These are phyloP conservation scores for Steinernema carpocapsae DNA, from an alignment of 2,888 invertebrate species.

Conservation along the genomic window DNA sequence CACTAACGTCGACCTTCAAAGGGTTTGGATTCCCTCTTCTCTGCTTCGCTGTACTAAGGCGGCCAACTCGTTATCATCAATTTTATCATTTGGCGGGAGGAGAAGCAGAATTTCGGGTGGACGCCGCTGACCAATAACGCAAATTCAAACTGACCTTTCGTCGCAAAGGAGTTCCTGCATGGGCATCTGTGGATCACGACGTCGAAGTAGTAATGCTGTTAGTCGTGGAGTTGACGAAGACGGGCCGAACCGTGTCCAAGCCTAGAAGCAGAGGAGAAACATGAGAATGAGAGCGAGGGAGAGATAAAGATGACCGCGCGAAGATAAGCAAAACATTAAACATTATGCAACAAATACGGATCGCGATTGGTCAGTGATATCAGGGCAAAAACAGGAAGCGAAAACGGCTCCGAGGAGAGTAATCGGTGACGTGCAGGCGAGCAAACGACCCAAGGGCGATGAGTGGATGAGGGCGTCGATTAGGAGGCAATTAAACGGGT, in stretches of 20 bases:
- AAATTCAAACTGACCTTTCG: conserved; percentile 30
- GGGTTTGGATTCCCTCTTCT: not conserved
- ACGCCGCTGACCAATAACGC: too few species aligned
- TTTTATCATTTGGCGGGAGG: conserved; percentile 16
- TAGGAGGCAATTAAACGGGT: conserved; percentile 14
- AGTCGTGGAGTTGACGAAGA: not conserved
- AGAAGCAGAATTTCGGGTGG: not conserved
- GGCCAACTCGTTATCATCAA: conserved; percentile 1
- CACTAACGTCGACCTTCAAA: conserved; percentile 12
- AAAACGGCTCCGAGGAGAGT: not conserved
- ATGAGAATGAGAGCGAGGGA: not conserved
- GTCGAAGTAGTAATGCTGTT: not conserved
- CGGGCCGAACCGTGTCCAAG: not conserved
- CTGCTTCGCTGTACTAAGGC: not conserved
- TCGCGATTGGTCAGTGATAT: not conserved
- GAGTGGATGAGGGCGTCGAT: not conserved
- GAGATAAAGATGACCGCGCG: not conserved
- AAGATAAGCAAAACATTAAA: conserved; percentile 31
- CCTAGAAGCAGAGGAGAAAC: not conserved
- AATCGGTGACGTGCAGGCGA: not conserved
- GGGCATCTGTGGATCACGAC: conserved; percentile 1
- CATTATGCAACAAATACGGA: conserved; percentile 13
- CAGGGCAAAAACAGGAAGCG: conserved; percentile 6
- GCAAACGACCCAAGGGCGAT: not conserved
- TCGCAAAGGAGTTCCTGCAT: conserved; percentile 1